A percentile compares a stretch with the other conserved stretches of the same genome.
Conservation (phyloP, 2,888 invertebrate species). For the Ephialtes manifestator region DNA sequence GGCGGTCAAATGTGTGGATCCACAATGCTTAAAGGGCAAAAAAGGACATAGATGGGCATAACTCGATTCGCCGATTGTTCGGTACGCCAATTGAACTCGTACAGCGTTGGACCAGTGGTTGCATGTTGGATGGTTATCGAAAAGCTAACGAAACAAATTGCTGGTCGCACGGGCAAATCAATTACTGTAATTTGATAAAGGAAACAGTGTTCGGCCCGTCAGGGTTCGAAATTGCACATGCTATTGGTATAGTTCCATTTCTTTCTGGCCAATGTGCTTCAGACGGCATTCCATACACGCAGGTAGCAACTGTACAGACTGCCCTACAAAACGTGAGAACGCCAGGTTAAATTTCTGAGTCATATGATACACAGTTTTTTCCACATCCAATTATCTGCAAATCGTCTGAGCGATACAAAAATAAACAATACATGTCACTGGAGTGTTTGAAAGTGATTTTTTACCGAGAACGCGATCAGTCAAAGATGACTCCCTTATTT, state of each 20-base stretch:
- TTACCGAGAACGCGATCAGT: slow-evolving; percentile 21
- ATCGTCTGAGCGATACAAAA: neutral
- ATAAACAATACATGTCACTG: neutral
- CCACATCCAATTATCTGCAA: neutral
- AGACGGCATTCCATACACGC: neutral
- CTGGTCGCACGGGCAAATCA: slow-evolving; percentile 39
- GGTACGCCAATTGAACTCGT: slow-evolving; percentile 58
- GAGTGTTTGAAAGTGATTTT: slow-evolving; percentile 27
- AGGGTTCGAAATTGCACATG: too few relatives aligned
- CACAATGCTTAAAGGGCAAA: neutral
- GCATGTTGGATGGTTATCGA: slow-evolving; percentile 48
- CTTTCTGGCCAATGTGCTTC: neutral
- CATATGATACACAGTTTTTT: neutral
- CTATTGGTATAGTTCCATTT: neutral
- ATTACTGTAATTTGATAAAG: slow-evolving; percentile 41
- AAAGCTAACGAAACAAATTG: slow-evolving; percentile 54
- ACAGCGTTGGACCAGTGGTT: slow-evolving; percentile 15
- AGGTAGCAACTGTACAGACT: neutral
- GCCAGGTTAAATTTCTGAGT: neutral
- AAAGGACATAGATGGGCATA: neutral
- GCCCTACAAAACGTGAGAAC: neutral
- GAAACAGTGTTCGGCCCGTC: slow-evolving; percentile 10
- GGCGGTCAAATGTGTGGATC: neutral
- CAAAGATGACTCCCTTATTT: slow-evolving; percentile 29
- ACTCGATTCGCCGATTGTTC: slow-evolving; percentile 45